These are phyloP conservation scores for Macaria notata DNA, from an alignment of 2,888 invertebrate species.

Conservation along the genomic window DNA sequence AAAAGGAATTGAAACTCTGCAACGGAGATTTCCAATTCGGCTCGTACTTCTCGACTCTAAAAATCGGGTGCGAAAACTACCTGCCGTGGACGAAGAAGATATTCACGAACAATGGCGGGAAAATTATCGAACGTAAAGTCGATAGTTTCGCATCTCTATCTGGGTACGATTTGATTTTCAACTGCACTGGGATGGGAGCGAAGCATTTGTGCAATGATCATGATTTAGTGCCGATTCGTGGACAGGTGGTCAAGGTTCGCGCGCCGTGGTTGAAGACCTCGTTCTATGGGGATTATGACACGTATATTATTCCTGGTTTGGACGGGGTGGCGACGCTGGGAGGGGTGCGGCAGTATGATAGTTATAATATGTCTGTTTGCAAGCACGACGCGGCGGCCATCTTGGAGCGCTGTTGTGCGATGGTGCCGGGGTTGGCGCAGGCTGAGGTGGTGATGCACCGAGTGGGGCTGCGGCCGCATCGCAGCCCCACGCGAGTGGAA, in stretches of 20 bases:
- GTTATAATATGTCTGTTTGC: constrained; percentile 85
- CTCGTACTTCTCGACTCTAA: constrained; percentile 89
- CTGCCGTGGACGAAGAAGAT: constrained; percentile 90
- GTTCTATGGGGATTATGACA: constrained; percentile 92
- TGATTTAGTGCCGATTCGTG: constrained; percentile 89
- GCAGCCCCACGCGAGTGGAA: constrained; percentile 88
- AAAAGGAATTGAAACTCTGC: constrained; percentile 88
- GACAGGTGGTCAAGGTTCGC: constrained; percentile 90
- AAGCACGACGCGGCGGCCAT: constrained; percentile 89
- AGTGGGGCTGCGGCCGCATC: constrained; percentile 93
- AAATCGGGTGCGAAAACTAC: constrained; percentile 88
- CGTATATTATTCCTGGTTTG: constrained; percentile 92
- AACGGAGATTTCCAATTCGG: constrained; percentile 92
- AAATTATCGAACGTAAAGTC: constrained; percentile 80
- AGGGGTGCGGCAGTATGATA: constrained; percentile 92
- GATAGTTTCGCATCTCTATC: constrained; percentile 83
- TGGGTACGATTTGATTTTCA: constrained; percentile 88
- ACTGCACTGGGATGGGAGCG: constrained; percentile 94
- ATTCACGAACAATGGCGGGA: constrained; percentile 84
- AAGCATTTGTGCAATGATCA: constrained; percentile 88
- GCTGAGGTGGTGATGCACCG: constrained; percentile 83
- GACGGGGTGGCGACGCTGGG: constrained; percentile 90
- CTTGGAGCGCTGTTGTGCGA: constrained; percentile 87
- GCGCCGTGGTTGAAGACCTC: constrained; percentile 96
- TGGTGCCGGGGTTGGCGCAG: constrained; percentile 86